These are phyloP conservation scores for Pseudolycoriella hygida DNA, from an alignment of 2,888 invertebrate genomes.

Conservation along the genomic window DNA sequence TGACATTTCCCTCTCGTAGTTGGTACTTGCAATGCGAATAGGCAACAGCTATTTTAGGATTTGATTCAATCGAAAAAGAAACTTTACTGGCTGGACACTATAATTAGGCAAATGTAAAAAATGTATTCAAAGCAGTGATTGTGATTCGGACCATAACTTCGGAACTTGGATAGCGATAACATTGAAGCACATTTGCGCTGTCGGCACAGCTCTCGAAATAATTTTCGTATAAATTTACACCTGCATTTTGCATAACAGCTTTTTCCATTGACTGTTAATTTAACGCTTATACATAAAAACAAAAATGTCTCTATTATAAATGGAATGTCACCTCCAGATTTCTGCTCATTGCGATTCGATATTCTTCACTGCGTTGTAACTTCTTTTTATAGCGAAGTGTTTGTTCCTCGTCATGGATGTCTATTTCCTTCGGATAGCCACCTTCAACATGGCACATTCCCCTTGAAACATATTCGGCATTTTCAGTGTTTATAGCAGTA, in stretches of 20 bases:
- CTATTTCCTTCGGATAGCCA: constrained; percentile 68
- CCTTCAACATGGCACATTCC: constrained; percentile 63
- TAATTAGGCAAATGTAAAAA: too few relatives aligned
- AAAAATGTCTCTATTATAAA: too few relatives aligned
- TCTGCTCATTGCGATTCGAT: constrained; percentile 26
- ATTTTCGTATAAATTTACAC: constrained; percentile 60
- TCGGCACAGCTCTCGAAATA: constrained; percentile 33
- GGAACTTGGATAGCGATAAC: background rate
- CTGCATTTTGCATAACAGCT: constrained; percentile 51
- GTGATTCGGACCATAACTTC: background rate
- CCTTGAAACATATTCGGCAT: constrained; percentile 20
- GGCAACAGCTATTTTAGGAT: constrained; percentile 56
- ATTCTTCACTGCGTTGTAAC: constrained; percentile 68
- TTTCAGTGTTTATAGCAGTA: constrained; percentile 21
- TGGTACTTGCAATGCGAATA: constrained; percentile 61
- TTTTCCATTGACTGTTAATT: background rate
- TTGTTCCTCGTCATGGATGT: constrained; percentile 46
- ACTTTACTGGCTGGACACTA: constrained; percentile 49
- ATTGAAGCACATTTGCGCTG: background rate
- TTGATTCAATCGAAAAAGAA: constrained; percentile 69
- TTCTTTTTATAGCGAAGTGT: constrained; percentile 48
- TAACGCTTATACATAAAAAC: too few relatives aligned
- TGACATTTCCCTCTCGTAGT: constrained; percentile 35
- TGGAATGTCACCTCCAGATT: too few relatives aligned
- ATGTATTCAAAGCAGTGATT: too few relatives aligned